These are phyloP conservation scores for Epinotia demarniana DNA, from an alignment of 2,888 invertebrate genomes.

Conservation along the genomic window DNA sequence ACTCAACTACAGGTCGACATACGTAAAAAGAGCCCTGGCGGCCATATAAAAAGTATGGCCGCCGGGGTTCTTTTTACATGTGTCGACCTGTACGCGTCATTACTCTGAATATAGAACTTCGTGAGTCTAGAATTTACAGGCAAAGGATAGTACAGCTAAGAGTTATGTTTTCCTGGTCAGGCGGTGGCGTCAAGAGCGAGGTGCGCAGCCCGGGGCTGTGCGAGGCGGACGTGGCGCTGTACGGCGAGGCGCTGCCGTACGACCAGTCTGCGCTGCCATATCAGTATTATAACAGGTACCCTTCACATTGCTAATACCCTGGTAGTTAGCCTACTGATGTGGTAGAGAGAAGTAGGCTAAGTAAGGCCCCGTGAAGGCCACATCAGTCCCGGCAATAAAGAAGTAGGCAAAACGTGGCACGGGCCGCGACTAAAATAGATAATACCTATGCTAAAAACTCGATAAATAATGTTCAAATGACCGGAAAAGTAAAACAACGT, in stretches of 20 bases:
- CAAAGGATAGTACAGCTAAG: conserved; percentile 1
- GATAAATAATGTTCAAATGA: conserved; percentile 22
- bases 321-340: conserved; percentile 1
- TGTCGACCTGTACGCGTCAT: too few relatives aligned
- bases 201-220: conserved; percentile 88
- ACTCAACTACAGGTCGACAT: too few relatives aligned
- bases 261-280: conserved; percentile 86
- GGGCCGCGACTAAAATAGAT: neutral
- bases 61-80: too few relatives aligned
- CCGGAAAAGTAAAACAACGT: conserved; percentile 27
- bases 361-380: neutral
- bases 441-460: neutral
- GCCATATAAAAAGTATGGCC: too few relatives aligned
- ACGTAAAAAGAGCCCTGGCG: too few relatives aligned
- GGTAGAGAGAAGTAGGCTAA: neutral
- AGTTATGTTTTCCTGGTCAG: conserved; percentile 45
- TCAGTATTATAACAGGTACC: conserved; percentile 90
- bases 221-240: conserved; percentile 82
- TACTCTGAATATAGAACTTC: neutral
- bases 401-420: neutral
- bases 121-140: neutral
- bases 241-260: conserved; percentile 81
- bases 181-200: conserved; percentile 88
- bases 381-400: neutral
- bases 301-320: conserved; percentile 33